These are phyloP conservation scores for Murina feae DNA, from an alignment of 2,113 vertebrate species.

Conservation along the genomic window DNA sequence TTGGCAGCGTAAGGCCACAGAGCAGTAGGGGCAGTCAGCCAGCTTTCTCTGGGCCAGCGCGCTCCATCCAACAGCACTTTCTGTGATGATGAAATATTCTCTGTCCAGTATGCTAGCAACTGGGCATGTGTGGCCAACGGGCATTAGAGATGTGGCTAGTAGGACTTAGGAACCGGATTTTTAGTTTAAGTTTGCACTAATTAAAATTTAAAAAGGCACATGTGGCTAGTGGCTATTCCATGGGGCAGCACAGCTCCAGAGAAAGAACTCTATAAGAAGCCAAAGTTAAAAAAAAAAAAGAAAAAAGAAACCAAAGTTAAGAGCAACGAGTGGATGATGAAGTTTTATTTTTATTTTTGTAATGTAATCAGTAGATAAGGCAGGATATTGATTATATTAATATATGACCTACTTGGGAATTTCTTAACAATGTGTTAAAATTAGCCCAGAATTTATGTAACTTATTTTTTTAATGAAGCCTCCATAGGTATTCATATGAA, in stretches of 20 bases:
- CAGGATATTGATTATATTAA: not conserved
- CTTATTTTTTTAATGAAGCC: not conserved
- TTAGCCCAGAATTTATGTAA: not conserved
- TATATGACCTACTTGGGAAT: not conserved
- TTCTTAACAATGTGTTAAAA: not conserved
- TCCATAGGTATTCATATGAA: not conserved
- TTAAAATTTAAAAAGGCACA: not conserved
- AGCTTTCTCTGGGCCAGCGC: not conserved
- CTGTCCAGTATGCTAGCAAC: not conserved
- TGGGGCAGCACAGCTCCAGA: not conserved
- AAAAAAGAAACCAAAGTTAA: not conserved
- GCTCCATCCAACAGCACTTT: not conserved
- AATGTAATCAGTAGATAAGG: not conserved
- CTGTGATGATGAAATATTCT: not conserved
- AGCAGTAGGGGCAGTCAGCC: not conserved
- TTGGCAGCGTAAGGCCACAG: not conserved
- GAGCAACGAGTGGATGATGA: not conserved
- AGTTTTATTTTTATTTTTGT: not conserved
- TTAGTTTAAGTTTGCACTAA: not conserved
- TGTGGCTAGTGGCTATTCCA: not conserved
- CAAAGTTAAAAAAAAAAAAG: too few relatives aligned
- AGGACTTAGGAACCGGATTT: not conserved
- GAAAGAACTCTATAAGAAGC: not conserved
- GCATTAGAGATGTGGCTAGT: not conserved
- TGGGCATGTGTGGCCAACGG: not conserved